These are phyloP conservation scores for Odontesthes bonariensis DNA, from an alignment of 2,113 vertebrate genomes.

Conservation along the genomic window DNA sequence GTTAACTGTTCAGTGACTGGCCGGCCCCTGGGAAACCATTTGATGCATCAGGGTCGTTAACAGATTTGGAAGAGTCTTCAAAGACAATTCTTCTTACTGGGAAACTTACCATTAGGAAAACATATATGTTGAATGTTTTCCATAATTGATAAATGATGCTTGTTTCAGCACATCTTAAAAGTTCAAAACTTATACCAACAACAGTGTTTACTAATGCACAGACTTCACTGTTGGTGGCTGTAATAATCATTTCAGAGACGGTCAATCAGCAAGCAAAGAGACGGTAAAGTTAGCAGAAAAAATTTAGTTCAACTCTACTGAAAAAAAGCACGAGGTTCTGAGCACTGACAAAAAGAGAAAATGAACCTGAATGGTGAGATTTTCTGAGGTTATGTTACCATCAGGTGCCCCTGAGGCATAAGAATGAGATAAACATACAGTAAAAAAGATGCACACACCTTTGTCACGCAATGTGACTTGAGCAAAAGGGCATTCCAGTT, in stretches of 20 bases:
- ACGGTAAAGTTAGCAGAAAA: background rate
- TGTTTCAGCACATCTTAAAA: background rate
- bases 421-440: conserved; percentile 61
- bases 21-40: background rate
- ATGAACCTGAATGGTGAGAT: conserved; percentile 74
- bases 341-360: conserved; percentile 42
- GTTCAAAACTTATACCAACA: background rate
- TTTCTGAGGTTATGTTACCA: conserved; percentile 63
- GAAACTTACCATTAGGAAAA: background rate
- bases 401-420: conserved; percentile 52
- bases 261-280: background rate
- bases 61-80: conserved; percentile 6
- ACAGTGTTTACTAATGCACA: background rate
- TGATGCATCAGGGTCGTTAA: conserved; percentile 18
- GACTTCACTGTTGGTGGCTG: background rate
- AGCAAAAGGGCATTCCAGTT: conserved; percentile 44
- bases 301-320: background rate
- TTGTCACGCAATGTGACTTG: conserved; percentile 70
- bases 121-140: background rate
- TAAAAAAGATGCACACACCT: conserved; percentile 54
- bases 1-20: conserved; percentile 70
- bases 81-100: background rate
- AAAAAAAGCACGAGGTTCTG: conserved; percentile 1
- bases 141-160: background rate
- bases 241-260: conserved; percentile 5